Percentiles rank a stretch among this genome's conserved stretches.
These are phyloP conservation scores for Cynoglossus semilaevis DNA, from an alignment of 2,113 vertebrate genomes.

Conservation along the genomic window DNA sequence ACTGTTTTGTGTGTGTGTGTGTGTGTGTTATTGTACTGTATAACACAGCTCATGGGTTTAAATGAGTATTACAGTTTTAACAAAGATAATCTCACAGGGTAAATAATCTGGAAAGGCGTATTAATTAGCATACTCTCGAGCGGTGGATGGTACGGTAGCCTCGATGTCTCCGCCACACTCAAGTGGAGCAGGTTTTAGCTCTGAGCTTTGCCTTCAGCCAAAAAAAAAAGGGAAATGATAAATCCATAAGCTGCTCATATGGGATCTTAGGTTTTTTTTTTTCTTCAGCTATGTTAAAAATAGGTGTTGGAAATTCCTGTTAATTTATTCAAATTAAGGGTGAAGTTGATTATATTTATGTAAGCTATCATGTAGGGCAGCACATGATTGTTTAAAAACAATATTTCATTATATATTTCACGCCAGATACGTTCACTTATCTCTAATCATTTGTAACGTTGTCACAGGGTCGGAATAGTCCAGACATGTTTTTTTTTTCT, in stretches of 20 bases:
- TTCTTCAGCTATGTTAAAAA: constrained; percentile 33
- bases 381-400: too few relatives aligned
- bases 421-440: background rate
- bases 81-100: constrained; percentile 63
- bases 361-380: too few relatives aligned
- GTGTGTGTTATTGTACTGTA: constrained; percentile 54
- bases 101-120: too few relatives aligned
- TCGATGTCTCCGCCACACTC: constrained; percentile 64
- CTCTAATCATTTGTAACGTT: constrained; percentile 3
- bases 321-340: too few relatives aligned
- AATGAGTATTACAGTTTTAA: too few relatives aligned
- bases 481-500: constrained; percentile 21
- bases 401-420: too few relatives aligned
- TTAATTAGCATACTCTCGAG: constrained; percentile 68
- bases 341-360: too few relatives aligned
- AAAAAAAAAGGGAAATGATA: constrained; percentile 52
- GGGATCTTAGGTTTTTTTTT: constrained; percentile 27
- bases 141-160: constrained; percentile 68
- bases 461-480: background rate
- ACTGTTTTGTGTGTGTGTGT: too few relatives aligned
- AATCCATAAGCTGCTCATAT: constrained; percentile 46
- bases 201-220: constrained; percentile 33
- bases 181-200: constrained; percentile 40
- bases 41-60: constrained; percentile 16
- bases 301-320: background rate